Evolutionary conservation across 1,140 invertebrate genomes (phyloP), one percentile per base, ranked within the genome.

Genomic region (Ooceraea biroi): DNA sequence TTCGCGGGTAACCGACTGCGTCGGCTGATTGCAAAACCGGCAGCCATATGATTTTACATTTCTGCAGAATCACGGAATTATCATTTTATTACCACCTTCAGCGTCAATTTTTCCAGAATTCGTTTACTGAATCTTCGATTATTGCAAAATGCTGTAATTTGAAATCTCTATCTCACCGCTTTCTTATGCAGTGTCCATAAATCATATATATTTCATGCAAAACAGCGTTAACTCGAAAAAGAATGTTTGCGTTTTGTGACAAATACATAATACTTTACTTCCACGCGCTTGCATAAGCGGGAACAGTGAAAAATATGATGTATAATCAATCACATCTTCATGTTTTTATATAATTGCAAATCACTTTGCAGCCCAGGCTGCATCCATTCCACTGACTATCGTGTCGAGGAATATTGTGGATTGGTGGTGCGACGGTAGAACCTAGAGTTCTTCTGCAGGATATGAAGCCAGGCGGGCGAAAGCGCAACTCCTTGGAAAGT

Each of bases 401-500:
- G 22, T 25, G 17, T 36, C 30, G 57, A 41, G 50, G 22, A 57
- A 78, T 77, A 30, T 82, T 50, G 36, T 19, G 30, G 27, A 77
- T 65, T 27, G 30, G 36, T 52, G 12, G 61, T 68, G 19, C 36
- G 48, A 27, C 48, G 48, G n/a, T n/a, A n/a, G n/a, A n/a, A n/a
- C 10, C 36, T 50, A 65, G 36, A 78, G 22, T 69, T 41, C 12
- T 27, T 46, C 41, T 66, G 84, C 65, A 78, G 82, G 78, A 88
- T 88, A 88, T 83, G 86, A 88, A 84, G 86, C 85, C 82, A 68
- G 77, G 76, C 83, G 82, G 63, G 74, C 22, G 76, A 84, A 80
- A 69, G 77, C 83, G 87, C 83, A 88, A 83, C 58, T 89, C 77
- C 84, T 86, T 10, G 80, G 77, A 86, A 88, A 89, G 87, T 86